phyloP scores from a whole-genome alignment of 1,140 invertebrate genomes.

The Bombus vancouverensis region DNA sequence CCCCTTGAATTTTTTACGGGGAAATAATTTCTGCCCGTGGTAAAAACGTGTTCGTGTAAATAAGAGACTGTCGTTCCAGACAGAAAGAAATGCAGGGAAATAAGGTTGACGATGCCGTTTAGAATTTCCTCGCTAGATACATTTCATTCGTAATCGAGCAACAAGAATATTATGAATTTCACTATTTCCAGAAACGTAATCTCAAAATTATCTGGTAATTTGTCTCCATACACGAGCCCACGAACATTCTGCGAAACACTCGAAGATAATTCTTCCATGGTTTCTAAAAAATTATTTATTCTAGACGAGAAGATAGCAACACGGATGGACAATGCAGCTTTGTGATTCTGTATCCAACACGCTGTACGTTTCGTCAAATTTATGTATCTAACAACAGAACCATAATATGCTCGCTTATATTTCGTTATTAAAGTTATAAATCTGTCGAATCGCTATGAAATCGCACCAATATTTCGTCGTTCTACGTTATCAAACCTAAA shows the following conservation, averaged over 20 bases:
- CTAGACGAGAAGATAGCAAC: no score
- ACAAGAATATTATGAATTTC: neutral
- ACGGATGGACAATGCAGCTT: neutral
- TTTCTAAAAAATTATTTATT: neutral
- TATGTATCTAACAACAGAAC: neutral
- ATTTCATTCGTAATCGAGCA: neutral
- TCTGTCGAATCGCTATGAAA: neutral
- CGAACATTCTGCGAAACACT: neutral
- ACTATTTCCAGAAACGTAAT: neutral
- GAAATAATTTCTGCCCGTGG: slow-evolving; percentile 34
- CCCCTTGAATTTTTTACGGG: slow-evolving; percentile 44
- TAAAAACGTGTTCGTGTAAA: slow-evolving; percentile 17
- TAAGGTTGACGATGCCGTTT: neutral
- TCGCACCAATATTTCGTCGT: neutral
- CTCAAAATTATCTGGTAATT: neutral
- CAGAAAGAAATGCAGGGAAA: neutral
- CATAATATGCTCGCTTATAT: neutral
- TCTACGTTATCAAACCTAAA: no score
- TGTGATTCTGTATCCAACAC: neutral
- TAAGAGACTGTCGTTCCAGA: neutral
- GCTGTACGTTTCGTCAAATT: neutral
- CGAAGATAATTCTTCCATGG: neutral
- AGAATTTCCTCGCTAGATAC: neutral
- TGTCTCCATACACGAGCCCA: neutral
- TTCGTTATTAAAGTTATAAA: neutral